phyloP scores from a whole-genome alignment of 1,140 invertebrate species.

The Tribolium madens region DNA sequence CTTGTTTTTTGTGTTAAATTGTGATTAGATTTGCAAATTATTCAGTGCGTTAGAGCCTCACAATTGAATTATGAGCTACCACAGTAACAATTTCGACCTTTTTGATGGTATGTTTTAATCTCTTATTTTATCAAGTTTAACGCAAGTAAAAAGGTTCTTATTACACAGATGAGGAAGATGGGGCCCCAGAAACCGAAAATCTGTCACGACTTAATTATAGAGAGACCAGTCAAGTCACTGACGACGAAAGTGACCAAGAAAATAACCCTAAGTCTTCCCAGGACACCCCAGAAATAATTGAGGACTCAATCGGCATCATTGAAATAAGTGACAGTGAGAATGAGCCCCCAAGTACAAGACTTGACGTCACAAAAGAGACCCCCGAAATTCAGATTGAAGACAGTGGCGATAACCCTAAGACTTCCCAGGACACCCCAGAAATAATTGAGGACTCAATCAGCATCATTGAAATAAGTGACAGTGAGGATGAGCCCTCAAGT shows the following conservation, averaged over 20 bases:
- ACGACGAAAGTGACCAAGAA: not conserved
- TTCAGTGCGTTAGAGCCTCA: no score
- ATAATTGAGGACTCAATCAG: not conserved
- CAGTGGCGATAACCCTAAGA: not conserved
- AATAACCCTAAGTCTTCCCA: not conserved
- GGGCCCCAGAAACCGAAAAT: not conserved
- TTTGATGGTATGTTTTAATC: no score
- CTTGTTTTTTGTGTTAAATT: no score
- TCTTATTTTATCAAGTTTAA: no score
- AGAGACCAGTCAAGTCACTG: not conserved
- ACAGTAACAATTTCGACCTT: not conserved
- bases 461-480: slow-evolving; percentile 2
- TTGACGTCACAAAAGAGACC: no score
- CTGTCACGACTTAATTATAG: not conserved
- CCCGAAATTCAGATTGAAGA: no score
- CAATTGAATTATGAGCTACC: no score
- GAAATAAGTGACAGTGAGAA: not conserved
- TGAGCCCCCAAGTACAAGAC: no score
- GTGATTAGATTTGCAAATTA: no score
- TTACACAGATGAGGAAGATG: not conserved
- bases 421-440: not conserved
- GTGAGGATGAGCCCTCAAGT: not conserved
- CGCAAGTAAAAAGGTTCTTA: not conserved
- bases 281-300: not conserved
- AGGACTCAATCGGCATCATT: not conserved